Evolutionary conservation across 1,140 invertebrate genomes (phyloP), one percentile per base, ranked within the genome.

Genomic region (Acromyrmex heyeri): DNA sequence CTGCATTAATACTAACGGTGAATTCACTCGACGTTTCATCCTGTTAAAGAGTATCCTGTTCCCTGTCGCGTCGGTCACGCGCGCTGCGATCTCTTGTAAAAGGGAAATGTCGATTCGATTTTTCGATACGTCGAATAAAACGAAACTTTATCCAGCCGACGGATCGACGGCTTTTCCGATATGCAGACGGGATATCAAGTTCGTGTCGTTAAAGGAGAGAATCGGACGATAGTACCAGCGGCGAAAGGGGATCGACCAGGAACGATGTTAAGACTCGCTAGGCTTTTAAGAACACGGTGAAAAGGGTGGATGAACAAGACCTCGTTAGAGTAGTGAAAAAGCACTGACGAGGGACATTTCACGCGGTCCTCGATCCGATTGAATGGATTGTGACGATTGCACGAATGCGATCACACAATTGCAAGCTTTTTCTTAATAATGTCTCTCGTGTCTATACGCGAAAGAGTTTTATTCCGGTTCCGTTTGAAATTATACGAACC

Each of bases 251-350:
- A 78, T 70, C 53, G 67, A 18, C 38, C 38, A 44, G 16, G 38
- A 61, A 59, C 34, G 69, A 83, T 24, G 24, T 75, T 61, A 73
- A 75, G 59, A 14, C 69, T 59, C 27, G n/a, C 16, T 30, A 30
- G 16, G 72, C 75, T 78, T 77, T 85, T 81, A 67, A 85, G 61
- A 38, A 44, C 75, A 48, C 12, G 50, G 7, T 64, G 53, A 78
- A 78, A 76, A 76, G 72, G 34, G 34, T 24, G 21, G 16, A 27
- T 88, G 82, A 88, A 91, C 77, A 86, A 88, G 85, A 89, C 88
- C 87, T 91, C 88, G 90, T 91, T 88, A 88, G 64, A 55, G 62
- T 73, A 48, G 57, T 70, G 69, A 78, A 59, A 62, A 62, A 61
- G 69, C 61, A 72, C 69, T 62, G 86, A 85, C 83, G 75, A 83